These are phyloP conservation scores for Xanthostigma xanthostigma DNA, from an alignment of 2,888 invertebrate species.

Conservation along the genomic window DNA sequence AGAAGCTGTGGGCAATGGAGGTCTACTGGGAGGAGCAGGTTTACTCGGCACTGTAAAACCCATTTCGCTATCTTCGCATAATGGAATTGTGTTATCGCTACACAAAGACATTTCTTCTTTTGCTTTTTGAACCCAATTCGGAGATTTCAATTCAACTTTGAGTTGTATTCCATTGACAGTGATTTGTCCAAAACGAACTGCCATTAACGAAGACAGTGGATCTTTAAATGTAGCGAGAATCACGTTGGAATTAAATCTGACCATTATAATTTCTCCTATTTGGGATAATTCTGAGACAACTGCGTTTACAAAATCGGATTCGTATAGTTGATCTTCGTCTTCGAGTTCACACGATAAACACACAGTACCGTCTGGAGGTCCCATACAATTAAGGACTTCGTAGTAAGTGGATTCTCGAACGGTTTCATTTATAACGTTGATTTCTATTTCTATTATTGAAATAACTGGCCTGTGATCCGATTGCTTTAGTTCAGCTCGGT, in stretches of 20 bases:
- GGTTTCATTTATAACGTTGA: constrained; percentile 61
- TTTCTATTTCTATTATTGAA: constrained; percentile 78
- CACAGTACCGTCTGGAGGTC: constrained; percentile 91
- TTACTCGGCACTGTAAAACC: constrained; percentile 31
- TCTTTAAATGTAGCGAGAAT: constrained; percentile 88
- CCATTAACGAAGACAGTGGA: constrained; percentile 74
- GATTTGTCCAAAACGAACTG: constrained; percentile 35
- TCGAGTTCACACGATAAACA: constrained; percentile 35
- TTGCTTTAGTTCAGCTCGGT: constrained; percentile 87
- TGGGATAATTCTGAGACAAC: constrained; percentile 68
- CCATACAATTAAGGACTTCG: constrained; percentile 71
- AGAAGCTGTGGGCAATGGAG: constrained; percentile 30
- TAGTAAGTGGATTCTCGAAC: constrained; percentile 68
- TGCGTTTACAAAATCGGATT: constrained; percentile 65
- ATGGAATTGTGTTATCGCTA: constrained; percentile 68
- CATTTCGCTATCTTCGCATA: constrained; percentile 34
- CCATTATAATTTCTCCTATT: constrained; percentile 79
- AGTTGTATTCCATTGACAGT: constrained; percentile 47
- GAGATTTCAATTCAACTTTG: constrained; percentile 61
- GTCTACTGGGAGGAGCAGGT: constrained; percentile 35
- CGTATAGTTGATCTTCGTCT: constrained; percentile 48
- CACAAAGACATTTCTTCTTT: constrained; percentile 72
- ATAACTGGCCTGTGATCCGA: constrained; percentile 96
- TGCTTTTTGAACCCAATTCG: constrained; percentile 70
- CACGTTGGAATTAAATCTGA: constrained; percentile 76